Conservation (phyloP, 1,140 invertebrate species). For the Solen grandis region DNA sequence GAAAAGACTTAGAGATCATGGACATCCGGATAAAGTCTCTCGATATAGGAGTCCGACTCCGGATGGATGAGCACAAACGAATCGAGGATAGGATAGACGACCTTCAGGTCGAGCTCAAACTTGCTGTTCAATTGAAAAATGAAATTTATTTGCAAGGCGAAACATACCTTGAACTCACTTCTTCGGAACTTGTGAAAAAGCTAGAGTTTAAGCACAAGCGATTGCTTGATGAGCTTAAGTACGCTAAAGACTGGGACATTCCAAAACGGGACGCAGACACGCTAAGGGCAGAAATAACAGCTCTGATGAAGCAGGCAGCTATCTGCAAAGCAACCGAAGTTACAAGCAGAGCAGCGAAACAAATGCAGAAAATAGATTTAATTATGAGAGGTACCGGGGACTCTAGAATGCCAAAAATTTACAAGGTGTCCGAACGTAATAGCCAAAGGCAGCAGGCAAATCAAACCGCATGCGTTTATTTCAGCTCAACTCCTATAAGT, state of each 20-base stretch:
- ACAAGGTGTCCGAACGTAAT: constrained; percentile 38
- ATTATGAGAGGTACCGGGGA: constrained; percentile 44
- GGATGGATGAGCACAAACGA: constrained; percentile 50
- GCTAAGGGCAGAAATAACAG: constrained; percentile 29
- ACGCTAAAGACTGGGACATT: constrained; percentile 40
- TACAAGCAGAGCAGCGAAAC: constrained; percentile 28
- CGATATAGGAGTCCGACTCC: constrained; percentile 30
- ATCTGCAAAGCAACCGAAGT: constrained; percentile 42
- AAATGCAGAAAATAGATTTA: constrained; percentile 51
- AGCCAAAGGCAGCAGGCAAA: background rate
- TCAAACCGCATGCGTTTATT: constrained; percentile 3
- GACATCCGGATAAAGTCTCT: constrained; percentile 45
- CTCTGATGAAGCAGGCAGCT: constrained; percentile 44
- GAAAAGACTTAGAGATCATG: constrained; percentile 49
- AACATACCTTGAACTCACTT: constrained; percentile 39
- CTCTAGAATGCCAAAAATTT: constrained; percentile 36
- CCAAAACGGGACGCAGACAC: constrained; percentile 39
- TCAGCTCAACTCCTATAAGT: constrained; percentile 31
- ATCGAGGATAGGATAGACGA: constrained; percentile 42
- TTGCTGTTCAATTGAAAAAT: constrained; percentile 36
- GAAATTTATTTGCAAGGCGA: constrained; percentile 49
- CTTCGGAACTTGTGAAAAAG: constrained; percentile 29
- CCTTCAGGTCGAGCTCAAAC: constrained; percentile 5
- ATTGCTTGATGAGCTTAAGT: constrained; percentile 16
- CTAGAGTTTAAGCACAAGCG: constrained; percentile 33